Percentiles rank a stretch among this genome's conserved stretches.
These are phyloP conservation scores for Teleogryllus occipitalis DNA, from an alignment of 1,140 invertebrate genomes.

Conservation along the genomic window DNA sequence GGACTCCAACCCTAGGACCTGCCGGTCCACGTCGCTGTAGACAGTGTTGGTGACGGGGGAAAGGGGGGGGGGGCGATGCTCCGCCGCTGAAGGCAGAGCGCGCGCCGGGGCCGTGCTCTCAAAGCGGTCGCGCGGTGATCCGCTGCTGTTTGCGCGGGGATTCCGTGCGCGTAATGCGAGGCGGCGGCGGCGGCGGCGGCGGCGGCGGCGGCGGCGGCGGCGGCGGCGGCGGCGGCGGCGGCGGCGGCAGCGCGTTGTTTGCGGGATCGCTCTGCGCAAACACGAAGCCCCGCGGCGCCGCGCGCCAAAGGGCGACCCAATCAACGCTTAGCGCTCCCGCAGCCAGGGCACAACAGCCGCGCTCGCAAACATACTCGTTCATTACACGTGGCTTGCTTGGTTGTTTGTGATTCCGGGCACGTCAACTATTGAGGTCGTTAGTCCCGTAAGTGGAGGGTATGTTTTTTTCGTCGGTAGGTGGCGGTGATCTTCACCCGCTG, in stretches of 20 bases:
- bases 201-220: neutral
- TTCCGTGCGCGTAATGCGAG: neutral
- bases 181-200: neutral
- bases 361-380: no score
- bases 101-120: neutral
- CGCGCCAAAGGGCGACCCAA: no score
- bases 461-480: no score
- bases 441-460: no score
- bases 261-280: no score
- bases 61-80: neutral
- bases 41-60: neutral
- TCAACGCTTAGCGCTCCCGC: no score
- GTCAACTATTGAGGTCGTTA: no score
- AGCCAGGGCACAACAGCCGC: no score
- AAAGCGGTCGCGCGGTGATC: neutral
- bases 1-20: neutral
- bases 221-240: neutral
- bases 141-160: neutral
- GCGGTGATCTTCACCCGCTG: no score
- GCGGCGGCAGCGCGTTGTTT: neutral
- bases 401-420: no score
- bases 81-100: neutral
- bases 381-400: no score
- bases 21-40: neutral
- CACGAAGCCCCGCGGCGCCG: no score